These are phyloP conservation scores for Ptilorrhoa leucosticta DNA, from an alignment of 2,113 vertebrate species.

Conservation along the genomic window DNA sequence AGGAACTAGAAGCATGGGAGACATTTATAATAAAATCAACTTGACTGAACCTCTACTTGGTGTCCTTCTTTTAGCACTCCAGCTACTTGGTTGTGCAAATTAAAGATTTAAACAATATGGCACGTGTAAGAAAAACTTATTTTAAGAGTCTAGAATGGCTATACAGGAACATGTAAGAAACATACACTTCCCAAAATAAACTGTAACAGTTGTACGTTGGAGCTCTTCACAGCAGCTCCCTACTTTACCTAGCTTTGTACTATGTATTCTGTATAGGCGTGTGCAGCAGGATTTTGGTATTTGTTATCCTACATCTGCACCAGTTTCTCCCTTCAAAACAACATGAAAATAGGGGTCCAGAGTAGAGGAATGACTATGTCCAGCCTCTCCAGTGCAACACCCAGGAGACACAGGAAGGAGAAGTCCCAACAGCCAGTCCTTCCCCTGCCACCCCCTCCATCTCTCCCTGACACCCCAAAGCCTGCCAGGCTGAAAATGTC, in stretches of 20 bases:
- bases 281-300: background rate
- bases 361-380: background rate
- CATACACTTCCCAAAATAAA: background rate
- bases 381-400: background rate
- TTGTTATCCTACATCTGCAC: background rate
- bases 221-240: background rate
- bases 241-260: background rate
- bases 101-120: background rate
- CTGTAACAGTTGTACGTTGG: background rate
- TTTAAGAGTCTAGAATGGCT: background rate
- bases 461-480: background rate
- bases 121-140: background rate
- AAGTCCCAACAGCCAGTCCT: background rate
- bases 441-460: background rate
- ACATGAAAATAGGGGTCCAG: background rate
- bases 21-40: background rate
- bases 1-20: background rate
- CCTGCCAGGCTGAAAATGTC: background rate
- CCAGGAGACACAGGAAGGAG: fast-evolving
- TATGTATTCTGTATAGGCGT: background rate
- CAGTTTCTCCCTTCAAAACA: background rate
- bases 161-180: background rate
- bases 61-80: background rate
- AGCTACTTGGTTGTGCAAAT: background rate
- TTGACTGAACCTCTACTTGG: background rate